Evolutionary conservation across 2,888 invertebrate species (phyloP), one percentile per base, ranked within the genome.

Genomic region (Tiliacea citrago): DNA sequence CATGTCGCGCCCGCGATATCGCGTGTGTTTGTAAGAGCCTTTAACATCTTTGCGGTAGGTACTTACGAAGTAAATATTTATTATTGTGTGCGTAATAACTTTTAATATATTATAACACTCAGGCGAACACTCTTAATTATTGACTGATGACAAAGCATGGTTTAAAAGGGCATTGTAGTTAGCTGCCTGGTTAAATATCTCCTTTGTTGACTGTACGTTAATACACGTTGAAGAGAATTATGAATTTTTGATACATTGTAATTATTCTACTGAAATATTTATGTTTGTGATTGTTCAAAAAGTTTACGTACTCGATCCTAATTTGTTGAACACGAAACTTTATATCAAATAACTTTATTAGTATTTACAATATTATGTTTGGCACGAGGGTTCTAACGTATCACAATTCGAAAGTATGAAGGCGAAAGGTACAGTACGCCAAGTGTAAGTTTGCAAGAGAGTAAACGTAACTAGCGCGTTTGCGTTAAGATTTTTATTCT

Each of bases 371-470:
- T 74, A 69, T 82, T 79, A 83, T 73, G 73, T 87, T 92, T 92
- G 92, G 92, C 92, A 92, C 90, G 80, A 83, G 77, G 81, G 75
- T 81, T 84, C 79, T 87, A 89, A 75, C 62, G 71, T 90, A 91
- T 91, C 88, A 91, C 90, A 90, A 87, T 86, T 85, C 77, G 82
- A 86, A 89, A 84, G 86, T 87, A 87, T 85, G 82, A 85, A 87
- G 82, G 79, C 83, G 76, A 78, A 84, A 67, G 57, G 68, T 60
- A n/a, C n/a, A n/a, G n/a, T n/a, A n/a, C n/a, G n/a, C n/a, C n/a
- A n/a, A n/a, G n/a, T n/a, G n/a, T n/a, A n/a, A n/a, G n/a, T n/a
- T n/a, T n/a, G n/a, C n/a, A n/a, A n/a, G n/a, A n/a, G n/a, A n/a
- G n/a, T n/a, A n/a, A n/a, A n/a, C n/a, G n/a, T n/a, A n/a, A n/a